These are phyloP conservation scores for Eupithecia tripunctaria DNA, from an alignment of 2,888 invertebrate genomes.

Conservation along the genomic window DNA sequence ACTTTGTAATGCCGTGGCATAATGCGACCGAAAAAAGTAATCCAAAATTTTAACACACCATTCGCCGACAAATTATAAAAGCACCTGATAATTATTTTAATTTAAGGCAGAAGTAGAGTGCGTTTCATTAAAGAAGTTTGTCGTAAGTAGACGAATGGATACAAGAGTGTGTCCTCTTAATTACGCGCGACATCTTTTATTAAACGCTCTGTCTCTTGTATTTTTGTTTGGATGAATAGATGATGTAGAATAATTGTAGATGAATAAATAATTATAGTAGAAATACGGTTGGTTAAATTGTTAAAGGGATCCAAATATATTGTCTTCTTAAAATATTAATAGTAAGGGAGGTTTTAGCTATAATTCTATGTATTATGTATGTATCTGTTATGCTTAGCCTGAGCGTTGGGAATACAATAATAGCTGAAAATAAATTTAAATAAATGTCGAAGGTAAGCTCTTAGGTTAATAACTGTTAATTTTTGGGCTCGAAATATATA, in stretches of 20 bases:
- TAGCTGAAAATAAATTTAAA: neutral
- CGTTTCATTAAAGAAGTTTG: neutral
- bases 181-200: neutral
- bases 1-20: neutral
- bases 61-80: neutral
- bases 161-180: neutral
- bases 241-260: conserved; percentile 1
- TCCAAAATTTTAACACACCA: neutral
- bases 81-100: neutral
- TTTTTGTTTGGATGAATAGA: neutral
- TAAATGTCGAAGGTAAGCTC: neutral
- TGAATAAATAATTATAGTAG: neutral
- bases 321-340: neutral
- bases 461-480: neutral
- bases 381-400: neutral
- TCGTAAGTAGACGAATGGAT: neutral
- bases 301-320: neutral
- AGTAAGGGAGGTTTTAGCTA: neutral
- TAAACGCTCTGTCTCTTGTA: neutral
- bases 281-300: neutral
- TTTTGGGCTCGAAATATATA: neutral
- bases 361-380: neutral
- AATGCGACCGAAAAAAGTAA: no score
- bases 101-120: neutral
- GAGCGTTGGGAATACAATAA: neutral